phyloP scores from a whole-genome alignment of 2,888 invertebrate species.

The Galeruca laticollis region DNA sequence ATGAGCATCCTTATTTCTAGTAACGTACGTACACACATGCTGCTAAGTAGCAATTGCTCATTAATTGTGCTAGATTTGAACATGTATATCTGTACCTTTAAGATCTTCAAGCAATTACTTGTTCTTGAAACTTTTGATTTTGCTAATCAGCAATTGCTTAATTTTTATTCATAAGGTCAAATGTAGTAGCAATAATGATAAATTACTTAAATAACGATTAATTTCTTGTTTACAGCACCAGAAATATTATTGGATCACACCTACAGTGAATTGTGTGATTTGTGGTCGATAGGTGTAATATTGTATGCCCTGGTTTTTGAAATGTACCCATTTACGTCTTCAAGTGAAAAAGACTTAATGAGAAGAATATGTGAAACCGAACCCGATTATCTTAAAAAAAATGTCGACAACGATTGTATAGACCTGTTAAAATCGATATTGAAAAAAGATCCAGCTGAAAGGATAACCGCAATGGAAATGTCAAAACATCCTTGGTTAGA shows the following conservation, averaged over 20 bases:
- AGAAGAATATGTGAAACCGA: conserved; percentile 60
- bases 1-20: no score
- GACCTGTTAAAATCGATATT: conserved; percentile 67
- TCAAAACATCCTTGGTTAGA: conserved; percentile 67
- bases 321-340: conserved; percentile 62
- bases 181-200: no score
- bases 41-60: no score
- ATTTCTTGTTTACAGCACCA: conserved; percentile 64
- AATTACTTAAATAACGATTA: background rate
- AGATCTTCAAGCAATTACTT: no score
- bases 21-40: no score
- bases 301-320: conserved; percentile 67
- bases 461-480: conserved; percentile 69
- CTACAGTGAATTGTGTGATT: conserved; percentile 72
- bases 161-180: no score
- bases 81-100: no score
- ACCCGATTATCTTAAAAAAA: conserved; percentile 51
- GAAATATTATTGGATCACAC: conserved; percentile 69
- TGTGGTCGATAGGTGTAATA: conserved; percentile 73
- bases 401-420: conserved; percentile 59
- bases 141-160: no score
- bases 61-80: no score
- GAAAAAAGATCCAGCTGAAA: conserved; percentile 68
- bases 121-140: no score
- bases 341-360: conserved; percentile 58